These are phyloP conservation scores for Ochotona curzoniae DNA, from an alignment of 2,113 vertebrate genomes.

Conservation along the genomic window DNA sequence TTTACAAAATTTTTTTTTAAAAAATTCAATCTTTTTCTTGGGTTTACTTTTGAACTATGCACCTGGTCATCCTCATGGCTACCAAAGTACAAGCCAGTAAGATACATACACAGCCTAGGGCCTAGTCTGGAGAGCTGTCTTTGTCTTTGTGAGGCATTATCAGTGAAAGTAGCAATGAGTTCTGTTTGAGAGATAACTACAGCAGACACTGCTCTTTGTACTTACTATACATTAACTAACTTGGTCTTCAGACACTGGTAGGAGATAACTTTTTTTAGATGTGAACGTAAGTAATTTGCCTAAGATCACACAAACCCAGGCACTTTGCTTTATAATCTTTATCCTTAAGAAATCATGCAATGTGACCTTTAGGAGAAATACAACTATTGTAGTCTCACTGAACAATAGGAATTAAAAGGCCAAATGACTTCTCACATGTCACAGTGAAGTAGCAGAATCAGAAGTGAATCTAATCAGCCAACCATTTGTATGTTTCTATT, in stretches of 20 bases:
- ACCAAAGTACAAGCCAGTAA: rapidly evolving
- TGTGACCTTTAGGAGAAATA: not conserved
- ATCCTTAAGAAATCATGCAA: not conserved
- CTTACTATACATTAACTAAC: not conserved
- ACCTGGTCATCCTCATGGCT: rapidly evolving
- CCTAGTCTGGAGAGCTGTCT: not conserved
- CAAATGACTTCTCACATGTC: not conserved
- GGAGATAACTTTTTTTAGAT: not conserved
- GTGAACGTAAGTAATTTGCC: not conserved
- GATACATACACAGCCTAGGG: not conserved
- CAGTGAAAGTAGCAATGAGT: not conserved
- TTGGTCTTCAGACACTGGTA: not conserved
- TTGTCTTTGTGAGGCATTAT: not conserved
- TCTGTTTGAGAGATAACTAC: not conserved
- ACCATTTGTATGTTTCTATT: not conserved
- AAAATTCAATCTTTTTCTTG: not conserved
- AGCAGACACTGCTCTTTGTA: not conserved
- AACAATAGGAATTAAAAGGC: not conserved
- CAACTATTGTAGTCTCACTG: not conserved
- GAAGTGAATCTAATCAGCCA: not conserved
- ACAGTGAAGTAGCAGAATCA: not conserved
- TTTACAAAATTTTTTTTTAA: not conserved
- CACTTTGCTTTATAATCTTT: not conserved
- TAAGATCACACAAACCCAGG: not conserved
- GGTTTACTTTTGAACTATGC: not conserved